Conservation (phyloP, 2,888 invertebrate genomes). For the Acrocyrtus sp. region DNA sequence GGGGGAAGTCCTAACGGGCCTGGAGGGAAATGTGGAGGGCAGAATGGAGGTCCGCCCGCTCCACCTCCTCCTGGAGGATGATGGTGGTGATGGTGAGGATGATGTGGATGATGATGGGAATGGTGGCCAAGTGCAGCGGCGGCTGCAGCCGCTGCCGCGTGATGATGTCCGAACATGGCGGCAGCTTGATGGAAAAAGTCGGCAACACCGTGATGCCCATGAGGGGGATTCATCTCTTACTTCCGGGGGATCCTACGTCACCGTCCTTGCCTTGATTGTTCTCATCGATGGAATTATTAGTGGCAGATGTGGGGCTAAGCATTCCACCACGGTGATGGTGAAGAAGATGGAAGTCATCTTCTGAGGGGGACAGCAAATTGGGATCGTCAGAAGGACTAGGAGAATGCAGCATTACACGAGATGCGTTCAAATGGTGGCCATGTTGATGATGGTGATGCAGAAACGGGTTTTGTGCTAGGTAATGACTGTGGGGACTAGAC, state of each 20-base stretch:
- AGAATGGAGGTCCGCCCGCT: conserved; percentile 29
- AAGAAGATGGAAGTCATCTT: conserved; percentile 34
- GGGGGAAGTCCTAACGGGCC: conserved; percentile 34
- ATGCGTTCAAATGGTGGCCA: not conserved
- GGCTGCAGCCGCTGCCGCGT: conserved; percentile 40
- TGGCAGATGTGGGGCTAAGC: conserved; percentile 33
- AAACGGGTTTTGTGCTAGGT: conserved; percentile 28
- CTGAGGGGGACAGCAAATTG: conserved; percentile 43
- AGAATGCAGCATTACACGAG: conserved; percentile 33
- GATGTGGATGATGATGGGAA: conserved; percentile 53
- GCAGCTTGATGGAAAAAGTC: conserved; percentile 61
- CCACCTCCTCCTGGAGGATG: conserved; percentile 5
- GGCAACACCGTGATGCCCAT: conserved; percentile 56
- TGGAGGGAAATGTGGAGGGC: conserved; percentile 55
- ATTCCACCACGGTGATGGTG: conserved; percentile 24
- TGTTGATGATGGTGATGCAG: conserved; percentile 14
- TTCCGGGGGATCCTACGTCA: conserved; percentile 27
- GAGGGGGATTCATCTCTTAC: conserved; percentile 64
- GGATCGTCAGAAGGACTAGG: conserved; percentile 36
- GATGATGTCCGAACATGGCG: conserved; percentile 56
- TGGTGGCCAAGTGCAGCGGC: conserved; percentile 42
- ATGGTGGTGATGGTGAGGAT: conserved; percentile 27
- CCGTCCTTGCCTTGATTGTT: conserved; percentile 13
- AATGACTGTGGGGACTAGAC: conserved; percentile 25
- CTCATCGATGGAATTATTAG: conserved; percentile 23